phyloP scores from a whole-genome alignment of 2,113 vertebrate genomes.

The Australoheros scitulus region DNA sequence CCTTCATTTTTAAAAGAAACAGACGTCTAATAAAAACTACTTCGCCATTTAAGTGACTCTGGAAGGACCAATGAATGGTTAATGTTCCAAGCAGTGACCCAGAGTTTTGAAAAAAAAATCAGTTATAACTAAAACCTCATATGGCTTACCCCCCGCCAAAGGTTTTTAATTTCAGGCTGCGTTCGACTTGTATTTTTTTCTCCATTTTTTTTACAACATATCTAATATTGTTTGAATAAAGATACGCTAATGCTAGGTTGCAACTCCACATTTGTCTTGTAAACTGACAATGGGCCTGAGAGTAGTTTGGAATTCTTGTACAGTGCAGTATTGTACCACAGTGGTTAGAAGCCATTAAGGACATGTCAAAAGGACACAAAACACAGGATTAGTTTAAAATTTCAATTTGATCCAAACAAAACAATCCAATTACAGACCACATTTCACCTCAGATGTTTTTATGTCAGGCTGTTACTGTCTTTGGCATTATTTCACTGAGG shows the following conservation, averaged over 20 bases:
- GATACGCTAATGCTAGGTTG: constrained; percentile 3
- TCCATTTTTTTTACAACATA: constrained; percentile 20
- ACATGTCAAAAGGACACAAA: constrained; percentile 48
- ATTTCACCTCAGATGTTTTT: constrained; percentile 36
- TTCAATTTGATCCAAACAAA: constrained; percentile 53
- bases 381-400: constrained; percentile 50
- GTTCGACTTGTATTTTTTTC: constrained; percentile 44
- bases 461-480: constrained; percentile 25
- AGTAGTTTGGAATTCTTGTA: constrained; percentile 36
- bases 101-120: constrained; percentile 34
- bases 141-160: constrained; percentile 33
- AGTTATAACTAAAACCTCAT: constrained; percentile 48
- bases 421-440: constrained; percentile 15
- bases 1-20: constrained; percentile 48
- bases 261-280: constrained; percentile 43
- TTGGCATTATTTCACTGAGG: constrained; percentile 26
- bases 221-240: constrained; percentile 21
- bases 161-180: constrained; percentile 35
- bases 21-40: constrained; percentile 73
- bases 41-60: constrained; percentile 61
- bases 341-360: constrained; percentile 40
- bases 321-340: neutral
- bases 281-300: constrained; percentile 14
- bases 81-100: constrained; percentile 62
- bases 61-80: constrained; percentile 53